phyloP scores from a whole-genome alignment of 2,113 vertebrate genomes.

The Ancistrus triradiatus region DNA sequence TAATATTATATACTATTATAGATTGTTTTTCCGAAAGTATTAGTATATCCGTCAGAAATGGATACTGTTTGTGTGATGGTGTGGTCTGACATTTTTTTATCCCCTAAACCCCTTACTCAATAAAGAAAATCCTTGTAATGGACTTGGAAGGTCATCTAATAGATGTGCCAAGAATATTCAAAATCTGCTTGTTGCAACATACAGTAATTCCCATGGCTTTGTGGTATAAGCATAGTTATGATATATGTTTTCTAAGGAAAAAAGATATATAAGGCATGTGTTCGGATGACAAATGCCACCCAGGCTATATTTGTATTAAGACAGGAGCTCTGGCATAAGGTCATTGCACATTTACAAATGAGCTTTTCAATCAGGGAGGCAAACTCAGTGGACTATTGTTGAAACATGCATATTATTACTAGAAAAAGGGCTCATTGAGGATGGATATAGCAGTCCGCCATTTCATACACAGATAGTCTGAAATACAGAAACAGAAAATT shows the following conservation, averaged over 20 bases:
- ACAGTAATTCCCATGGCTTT: constrained; percentile 69
- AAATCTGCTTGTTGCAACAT: constrained; percentile 55
- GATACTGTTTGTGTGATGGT: neutral
- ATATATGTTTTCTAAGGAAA: constrained; percentile 63
- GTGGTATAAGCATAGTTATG: constrained; percentile 67
- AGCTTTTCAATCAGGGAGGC: constrained; percentile 73
- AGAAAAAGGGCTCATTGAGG: too few relatives aligned
- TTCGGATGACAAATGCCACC: constrained; percentile 70
- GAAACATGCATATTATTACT: too few relatives aligned
- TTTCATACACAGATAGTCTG: too few relatives aligned
- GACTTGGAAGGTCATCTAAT: constrained; percentile 70
- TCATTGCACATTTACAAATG: constrained; percentile 75
- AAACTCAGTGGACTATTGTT: constrained; percentile 56
- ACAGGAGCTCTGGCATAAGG: constrained; percentile 52
- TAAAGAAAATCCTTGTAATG: constrained; percentile 67
- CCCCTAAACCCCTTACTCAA: constrained; percentile 37
- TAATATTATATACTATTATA: too few relatives aligned
- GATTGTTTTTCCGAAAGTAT: too few relatives aligned
- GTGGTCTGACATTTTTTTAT: neutral
- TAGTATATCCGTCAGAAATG: constrained; percentile 1
- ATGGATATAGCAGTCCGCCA: too few relatives aligned
- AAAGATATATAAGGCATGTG: constrained; percentile 61
- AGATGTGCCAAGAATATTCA: constrained; percentile 70
- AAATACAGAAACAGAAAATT: too few relatives aligned
- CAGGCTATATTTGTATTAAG: constrained; percentile 63